Percentiles rank a stretch among this genome's conserved stretches.
Evolutionary conservation across 2,797 vertebrate genomes (phyloP).

Genomic region (Galagoides demidoff): DNA sequence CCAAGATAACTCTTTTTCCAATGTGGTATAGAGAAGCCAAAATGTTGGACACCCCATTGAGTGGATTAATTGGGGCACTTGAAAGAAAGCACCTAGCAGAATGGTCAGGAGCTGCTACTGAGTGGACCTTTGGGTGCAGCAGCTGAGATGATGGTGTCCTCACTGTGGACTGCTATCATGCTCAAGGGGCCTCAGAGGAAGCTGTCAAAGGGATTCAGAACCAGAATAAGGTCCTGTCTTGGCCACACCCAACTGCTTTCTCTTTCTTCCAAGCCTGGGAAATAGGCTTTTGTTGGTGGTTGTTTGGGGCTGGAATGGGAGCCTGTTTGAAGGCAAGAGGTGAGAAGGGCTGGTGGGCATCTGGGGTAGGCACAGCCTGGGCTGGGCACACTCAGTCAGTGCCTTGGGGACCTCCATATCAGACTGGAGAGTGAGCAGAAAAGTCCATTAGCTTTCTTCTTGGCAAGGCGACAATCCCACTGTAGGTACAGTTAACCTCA

Average conservation of each 20-base stretch:
- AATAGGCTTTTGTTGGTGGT: background rate
- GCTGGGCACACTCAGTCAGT: background rate
- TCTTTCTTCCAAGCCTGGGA: slow-evolving; percentile 31
- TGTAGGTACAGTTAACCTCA: background rate
- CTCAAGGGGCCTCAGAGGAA: background rate
- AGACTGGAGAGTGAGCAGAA: background rate
- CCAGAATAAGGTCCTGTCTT: background rate
- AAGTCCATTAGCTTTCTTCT: background rate
- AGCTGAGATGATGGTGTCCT: background rate
- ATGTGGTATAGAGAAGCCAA: too few species aligned
- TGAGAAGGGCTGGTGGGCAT: background rate
- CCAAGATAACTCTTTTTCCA: too few species aligned
- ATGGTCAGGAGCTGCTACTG: background rate
- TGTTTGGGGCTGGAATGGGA: background rate
- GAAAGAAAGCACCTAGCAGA: background rate
- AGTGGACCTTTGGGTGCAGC: background rate
- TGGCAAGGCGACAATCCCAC: background rate
- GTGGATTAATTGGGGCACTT: background rate
- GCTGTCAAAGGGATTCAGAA: background rate
- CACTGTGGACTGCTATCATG: background rate
- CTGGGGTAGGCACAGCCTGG: background rate
- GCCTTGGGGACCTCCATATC: background rate
- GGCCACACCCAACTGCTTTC: background rate
- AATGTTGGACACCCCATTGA: too few species aligned
- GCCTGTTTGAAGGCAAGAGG: background rate